Evolutionary conservation across 2,797 vertebrate genomes (phyloP).

Genomic region (Simalia tracyae): DNA sequence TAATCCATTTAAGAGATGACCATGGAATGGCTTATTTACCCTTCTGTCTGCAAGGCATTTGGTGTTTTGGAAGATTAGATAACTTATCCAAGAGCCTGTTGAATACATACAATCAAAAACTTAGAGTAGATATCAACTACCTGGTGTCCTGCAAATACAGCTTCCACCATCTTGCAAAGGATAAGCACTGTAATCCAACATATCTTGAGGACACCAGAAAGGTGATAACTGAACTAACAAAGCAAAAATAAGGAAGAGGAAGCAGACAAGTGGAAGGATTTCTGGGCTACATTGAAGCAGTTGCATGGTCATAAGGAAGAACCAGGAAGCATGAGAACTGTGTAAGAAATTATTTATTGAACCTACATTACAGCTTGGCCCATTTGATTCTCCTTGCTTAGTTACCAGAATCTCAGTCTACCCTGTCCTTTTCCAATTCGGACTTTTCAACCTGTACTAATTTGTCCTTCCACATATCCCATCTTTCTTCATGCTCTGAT

Average conservation of each 20-base stretch:
- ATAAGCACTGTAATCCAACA: neutral
- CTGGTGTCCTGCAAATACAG: neutral
- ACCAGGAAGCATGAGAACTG: neutral
- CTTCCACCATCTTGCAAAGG: neutral
- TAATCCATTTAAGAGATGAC: neutral
- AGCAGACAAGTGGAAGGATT: neutral
- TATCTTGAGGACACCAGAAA: neutral
- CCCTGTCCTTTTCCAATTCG: slow-evolving; percentile 28
- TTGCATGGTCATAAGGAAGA: neutral
- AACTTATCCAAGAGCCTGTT: neutral
- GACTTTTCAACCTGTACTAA: slow-evolving; percentile 42
- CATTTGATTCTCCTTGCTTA: neutral
- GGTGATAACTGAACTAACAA: neutral
- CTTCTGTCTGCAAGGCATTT: neutral
- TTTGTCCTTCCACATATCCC: slow-evolving; percentile 37
- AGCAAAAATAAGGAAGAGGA: neutral
- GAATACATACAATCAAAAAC: neutral
- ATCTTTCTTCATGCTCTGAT: slow-evolving; percentile 37
- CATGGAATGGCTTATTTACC: neutral
- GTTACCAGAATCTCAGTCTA: slow-evolving; percentile 17
- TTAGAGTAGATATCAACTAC: neutral
- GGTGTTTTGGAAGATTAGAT: neutral
- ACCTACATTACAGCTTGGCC: fast-evolving
- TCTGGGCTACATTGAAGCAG: neutral
- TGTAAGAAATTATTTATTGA: neutral